Conservation (phyloP, 1,140 invertebrate genomes). For the Physella acuta region DNA sequence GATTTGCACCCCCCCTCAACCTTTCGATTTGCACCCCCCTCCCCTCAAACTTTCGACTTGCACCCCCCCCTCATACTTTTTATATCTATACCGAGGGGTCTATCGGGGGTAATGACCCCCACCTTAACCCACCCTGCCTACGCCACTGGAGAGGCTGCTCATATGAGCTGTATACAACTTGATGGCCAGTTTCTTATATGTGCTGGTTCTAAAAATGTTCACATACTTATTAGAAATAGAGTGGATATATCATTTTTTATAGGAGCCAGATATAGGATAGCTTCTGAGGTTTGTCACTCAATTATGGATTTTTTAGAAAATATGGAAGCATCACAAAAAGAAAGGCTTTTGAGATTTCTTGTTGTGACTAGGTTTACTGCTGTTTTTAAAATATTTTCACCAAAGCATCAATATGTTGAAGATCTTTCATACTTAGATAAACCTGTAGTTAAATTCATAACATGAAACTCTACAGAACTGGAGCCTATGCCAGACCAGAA, state of each 20-base stretch:
- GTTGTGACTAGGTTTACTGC: constrained; percentile 53
- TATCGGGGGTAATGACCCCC: no score
- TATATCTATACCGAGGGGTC: no score
- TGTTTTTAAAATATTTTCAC: constrained; percentile 61
- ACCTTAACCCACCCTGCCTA: no score
- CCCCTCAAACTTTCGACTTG: no score
- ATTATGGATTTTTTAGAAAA: constrained; percentile 51
- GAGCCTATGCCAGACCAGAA: constrained; percentile 38
- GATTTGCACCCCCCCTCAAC: no score
- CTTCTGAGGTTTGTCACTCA: constrained; percentile 54
- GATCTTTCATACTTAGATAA: no score
- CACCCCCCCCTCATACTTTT: no score
- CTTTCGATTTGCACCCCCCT: no score
- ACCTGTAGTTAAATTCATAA: constrained; percentile 59
- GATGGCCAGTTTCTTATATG: constrained; percentile 54
- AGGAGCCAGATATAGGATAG: constrained; percentile 57
- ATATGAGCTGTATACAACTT: constrained; percentile 59
- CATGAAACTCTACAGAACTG: constrained; percentile 56
- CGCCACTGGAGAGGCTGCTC: no score
- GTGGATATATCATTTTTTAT: constrained; percentile 58
- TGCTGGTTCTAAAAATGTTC: constrained; percentile 64
- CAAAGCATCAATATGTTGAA: constrained; percentile 62
- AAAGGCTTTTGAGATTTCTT: constrained; percentile 50
- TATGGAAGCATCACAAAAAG: constrained; percentile 42
- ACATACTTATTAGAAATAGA: constrained; percentile 59